Percentiles rank a stretch among this genome's conserved stretches.
These are phyloP conservation scores for Colletes latitarsis DNA, from an alignment of 1,140 invertebrate genomes.

Conservation along the genomic window DNA sequence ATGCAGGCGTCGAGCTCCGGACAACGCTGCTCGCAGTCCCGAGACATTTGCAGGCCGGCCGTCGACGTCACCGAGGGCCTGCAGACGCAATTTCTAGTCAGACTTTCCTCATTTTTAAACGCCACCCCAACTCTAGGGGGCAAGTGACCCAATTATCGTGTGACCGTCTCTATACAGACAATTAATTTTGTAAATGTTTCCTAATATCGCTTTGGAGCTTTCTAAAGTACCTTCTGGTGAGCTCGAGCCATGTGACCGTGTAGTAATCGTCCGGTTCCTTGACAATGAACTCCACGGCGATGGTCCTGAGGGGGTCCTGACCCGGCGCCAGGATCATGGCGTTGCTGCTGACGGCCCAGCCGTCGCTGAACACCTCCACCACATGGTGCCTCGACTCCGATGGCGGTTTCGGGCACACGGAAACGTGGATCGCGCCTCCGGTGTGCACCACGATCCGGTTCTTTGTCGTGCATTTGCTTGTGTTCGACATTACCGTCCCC, in stretches of 20 bases:
- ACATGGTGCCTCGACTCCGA: conserved; percentile 82
- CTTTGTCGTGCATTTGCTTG: conserved; percentile 84
- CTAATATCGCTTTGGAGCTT: too few species aligned
- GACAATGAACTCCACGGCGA: conserved; percentile 89
- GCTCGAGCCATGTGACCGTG: conserved; percentile 90
- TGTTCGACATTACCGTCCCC: conserved; percentile 83
- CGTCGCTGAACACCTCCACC: conserved; percentile 92
- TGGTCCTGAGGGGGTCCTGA: conserved; percentile 84
- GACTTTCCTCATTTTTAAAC: too few species aligned
- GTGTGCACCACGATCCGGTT: conserved; percentile 89
- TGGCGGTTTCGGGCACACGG: conserved; percentile 87
- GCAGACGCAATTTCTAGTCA: conserved; percentile 7
- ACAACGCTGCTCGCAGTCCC: conserved; percentile 90
- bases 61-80: conserved; percentile 76
- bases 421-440: conserved; percentile 83
- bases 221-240: conserved; percentile 84
- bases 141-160: too few species aligned
- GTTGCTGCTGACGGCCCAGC: conserved; percentile 85
- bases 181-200: too few species aligned
- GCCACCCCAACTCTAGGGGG: too few species aligned
- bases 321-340: conserved; percentile 83
- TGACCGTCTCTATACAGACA: too few species aligned
- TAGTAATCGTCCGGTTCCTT: conserved; percentile 86
- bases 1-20: conserved; percentile 94
- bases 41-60: conserved; percentile 83